Conservation (phyloP, 2,113 vertebrate species). For the Takifugu bimaculatus region DNA sequence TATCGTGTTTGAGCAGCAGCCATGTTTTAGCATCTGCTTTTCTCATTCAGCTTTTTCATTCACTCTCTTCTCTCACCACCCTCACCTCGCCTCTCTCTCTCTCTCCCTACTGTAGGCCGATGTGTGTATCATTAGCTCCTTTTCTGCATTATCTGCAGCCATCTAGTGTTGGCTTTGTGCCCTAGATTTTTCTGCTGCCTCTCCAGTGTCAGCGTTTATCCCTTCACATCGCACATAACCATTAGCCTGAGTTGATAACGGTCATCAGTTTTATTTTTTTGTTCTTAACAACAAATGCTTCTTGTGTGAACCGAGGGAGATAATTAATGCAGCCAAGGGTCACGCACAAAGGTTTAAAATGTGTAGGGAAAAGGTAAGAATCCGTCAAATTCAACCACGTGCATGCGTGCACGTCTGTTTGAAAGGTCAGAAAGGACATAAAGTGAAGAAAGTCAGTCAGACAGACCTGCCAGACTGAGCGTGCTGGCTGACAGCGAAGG, state of each 20-base stretch:
- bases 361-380: slow-evolving; percentile 24
- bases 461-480: slow-evolving; percentile 41
- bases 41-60: slow-evolving; percentile 15
- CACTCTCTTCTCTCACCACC: slow-evolving; percentile 9
- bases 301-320: not conserved
- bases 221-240: too few species aligned
- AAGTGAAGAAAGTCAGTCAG: slow-evolving; percentile 39
- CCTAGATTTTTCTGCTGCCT: slow-evolving; percentile 61
- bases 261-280: not conserved
- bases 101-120: slow-evolving; percentile 28
- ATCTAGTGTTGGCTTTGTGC: slow-evolving; percentile 80
- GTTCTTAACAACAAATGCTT: slow-evolving; percentile 4
- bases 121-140: slow-evolving; percentile 68
- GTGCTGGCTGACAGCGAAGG: slow-evolving; percentile 39
- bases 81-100: slow-evolving; percentile 26
- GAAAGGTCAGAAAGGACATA: slow-evolving; percentile 32
- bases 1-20: slow-evolving; percentile 2
- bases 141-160: slow-evolving; percentile 81
- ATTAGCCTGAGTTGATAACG: not conserved
- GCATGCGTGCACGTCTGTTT: not conserved
- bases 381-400: slow-evolving; percentile 16
- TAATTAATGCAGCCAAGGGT: not conserved
- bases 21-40: not conserved
- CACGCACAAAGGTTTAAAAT: not conserved
- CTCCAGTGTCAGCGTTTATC: slow-evolving; percentile 31